Conservation (phyloP, 1,140 invertebrate genomes). For the Drosophila bocqueti region DNA sequence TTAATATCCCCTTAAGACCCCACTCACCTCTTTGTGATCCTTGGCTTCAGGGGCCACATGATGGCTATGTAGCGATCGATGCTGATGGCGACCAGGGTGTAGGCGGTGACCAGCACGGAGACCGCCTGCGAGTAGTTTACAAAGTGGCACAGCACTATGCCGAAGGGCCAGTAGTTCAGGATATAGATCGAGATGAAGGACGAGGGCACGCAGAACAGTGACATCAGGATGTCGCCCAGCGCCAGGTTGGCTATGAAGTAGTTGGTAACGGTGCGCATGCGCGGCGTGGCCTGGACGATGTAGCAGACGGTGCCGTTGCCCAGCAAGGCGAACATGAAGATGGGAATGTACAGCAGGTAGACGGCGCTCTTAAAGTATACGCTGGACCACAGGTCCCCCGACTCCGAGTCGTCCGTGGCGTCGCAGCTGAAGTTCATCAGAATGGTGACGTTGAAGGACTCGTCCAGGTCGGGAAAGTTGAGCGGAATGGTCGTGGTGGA, state of each 20-base stretch:
- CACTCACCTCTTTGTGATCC: slow-evolving; percentile 90
- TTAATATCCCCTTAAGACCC: not conserved
- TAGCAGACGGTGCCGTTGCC: slow-evolving; percentile 94
- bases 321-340: slow-evolving; percentile 90
- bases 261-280: slow-evolving; percentile 95
- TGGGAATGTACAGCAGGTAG: slow-evolving; percentile 90
- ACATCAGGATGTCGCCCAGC: slow-evolving; percentile 93
- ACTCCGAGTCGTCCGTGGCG: slow-evolving; percentile 38
- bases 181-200: slow-evolving; percentile 91
- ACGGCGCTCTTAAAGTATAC: slow-evolving; percentile 88
- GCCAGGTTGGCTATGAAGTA: slow-evolving; percentile 95
- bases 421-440: slow-evolving; percentile 69
- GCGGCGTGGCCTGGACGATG: slow-evolving; percentile 90
- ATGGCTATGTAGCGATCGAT: slow-evolving; percentile 95
- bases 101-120: slow-evolving; percentile 93
- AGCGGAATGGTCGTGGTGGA: slow-evolving; percentile 22
- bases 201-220: slow-evolving; percentile 94
- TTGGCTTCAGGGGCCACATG: slow-evolving; percentile 93
- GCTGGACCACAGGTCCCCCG: slow-evolving; percentile 72
- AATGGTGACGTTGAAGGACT: slow-evolving; percentile 59
- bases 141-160: slow-evolving; percentile 90
- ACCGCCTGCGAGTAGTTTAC: slow-evolving; percentile 93
- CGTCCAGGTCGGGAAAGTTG: slow-evolving; percentile 8
- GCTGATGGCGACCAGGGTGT: slow-evolving; percentile 94
- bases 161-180: slow-evolving; percentile 93